These are phyloP conservation scores for Notodromas monacha DNA, from an alignment of 2,888 invertebrate species.

Conservation along the genomic window DNA sequence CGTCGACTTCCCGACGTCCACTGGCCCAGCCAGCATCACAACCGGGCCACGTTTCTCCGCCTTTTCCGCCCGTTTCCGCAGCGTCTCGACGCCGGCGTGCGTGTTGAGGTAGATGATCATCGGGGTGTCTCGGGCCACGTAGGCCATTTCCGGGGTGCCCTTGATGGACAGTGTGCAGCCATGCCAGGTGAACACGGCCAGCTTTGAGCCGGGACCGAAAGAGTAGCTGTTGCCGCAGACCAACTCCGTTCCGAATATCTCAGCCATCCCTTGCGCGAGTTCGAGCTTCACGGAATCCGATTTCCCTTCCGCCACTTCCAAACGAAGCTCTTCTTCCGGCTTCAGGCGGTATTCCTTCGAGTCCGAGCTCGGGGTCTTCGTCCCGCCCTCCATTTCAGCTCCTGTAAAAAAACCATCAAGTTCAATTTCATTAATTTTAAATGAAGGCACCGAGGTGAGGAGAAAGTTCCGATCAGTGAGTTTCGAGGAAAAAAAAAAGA, in stretches of 20 bases:
- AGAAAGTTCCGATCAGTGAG: too few relatives aligned
- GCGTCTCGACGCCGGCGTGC: constrained; percentile 69
- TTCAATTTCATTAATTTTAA: too few relatives aligned
- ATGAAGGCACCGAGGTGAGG: too few relatives aligned
- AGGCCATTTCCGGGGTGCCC: constrained; percentile 62
- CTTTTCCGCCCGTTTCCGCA: constrained; percentile 43
- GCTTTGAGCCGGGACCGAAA: constrained; percentile 61
- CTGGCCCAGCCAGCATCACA: constrained; percentile 66
- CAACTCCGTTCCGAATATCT: constrained; percentile 83
- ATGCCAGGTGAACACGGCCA: constrained; percentile 84
- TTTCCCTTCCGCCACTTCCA: too few relatives aligned
- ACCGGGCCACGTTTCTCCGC: constrained; percentile 33
- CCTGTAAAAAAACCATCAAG: too few relatives aligned
- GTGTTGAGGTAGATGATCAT: constrained; percentile 85
- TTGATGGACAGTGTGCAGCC: constrained; percentile 54
- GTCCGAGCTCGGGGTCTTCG: too few relatives aligned
- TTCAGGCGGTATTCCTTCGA: too few relatives aligned
- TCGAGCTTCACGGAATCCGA: too few relatives aligned
- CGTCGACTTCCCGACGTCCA: constrained; percentile 86
- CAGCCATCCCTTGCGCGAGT: constrained; percentile 82
- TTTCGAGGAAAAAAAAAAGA: too few relatives aligned
- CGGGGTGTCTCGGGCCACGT: constrained; percentile 80
- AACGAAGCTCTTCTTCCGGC: too few relatives aligned
- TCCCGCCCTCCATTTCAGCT: too few relatives aligned
- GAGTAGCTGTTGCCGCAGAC: constrained; percentile 68